These are phyloP conservation scores for Drosophila mimica DNA, from an alignment of 2,888 invertebrate species.

Conservation along the genomic window DNA sequence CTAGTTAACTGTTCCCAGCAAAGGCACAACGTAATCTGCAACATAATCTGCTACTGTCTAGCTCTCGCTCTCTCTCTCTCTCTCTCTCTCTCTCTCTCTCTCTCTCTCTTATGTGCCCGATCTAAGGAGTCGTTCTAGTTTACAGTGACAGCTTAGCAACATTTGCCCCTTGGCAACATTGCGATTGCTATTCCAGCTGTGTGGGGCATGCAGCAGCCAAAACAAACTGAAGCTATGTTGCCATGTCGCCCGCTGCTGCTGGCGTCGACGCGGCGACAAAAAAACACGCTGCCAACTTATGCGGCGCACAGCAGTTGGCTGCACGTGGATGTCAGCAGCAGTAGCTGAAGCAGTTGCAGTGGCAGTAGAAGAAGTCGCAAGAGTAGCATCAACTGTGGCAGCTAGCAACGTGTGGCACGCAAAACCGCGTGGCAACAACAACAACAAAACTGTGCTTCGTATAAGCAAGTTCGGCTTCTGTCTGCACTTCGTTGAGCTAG, in stretches of 20 bases:
- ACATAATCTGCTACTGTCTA: not conserved
- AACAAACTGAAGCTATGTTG: conserved; percentile 38
- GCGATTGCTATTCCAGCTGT: conserved; percentile 11
- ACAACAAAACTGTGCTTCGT: conserved; percentile 48
- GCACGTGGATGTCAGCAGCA: conserved; percentile 57
- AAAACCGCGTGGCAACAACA: conserved; percentile 58
- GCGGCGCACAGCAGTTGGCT: conserved; percentile 72
- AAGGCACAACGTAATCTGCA: not conserved
- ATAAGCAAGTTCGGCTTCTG: conserved; percentile 57
- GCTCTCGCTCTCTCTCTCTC: not conserved
- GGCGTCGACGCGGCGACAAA: conserved; percentile 79
- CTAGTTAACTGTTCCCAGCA: not conserved
- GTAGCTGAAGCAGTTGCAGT: conserved; percentile 28
- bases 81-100: not conserved
- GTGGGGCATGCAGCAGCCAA: conserved; percentile 5
- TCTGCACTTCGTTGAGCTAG: conserved; percentile 47
- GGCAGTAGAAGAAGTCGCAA: conserved; percentile 33
- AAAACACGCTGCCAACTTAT: conserved; percentile 78
- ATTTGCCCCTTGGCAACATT: conserved; percentile 48
- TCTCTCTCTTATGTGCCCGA: not conserved
- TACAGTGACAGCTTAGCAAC: conserved; percentile 48
- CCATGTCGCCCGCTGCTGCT: conserved; percentile 65
- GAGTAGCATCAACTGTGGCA: conserved; percentile 40
- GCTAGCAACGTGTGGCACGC: conserved; percentile 64
- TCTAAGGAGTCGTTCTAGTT: conserved; percentile 24